phyloP scores from a whole-genome alignment of 2,888 invertebrate genomes.

The Luperina nickerlii region DNA sequence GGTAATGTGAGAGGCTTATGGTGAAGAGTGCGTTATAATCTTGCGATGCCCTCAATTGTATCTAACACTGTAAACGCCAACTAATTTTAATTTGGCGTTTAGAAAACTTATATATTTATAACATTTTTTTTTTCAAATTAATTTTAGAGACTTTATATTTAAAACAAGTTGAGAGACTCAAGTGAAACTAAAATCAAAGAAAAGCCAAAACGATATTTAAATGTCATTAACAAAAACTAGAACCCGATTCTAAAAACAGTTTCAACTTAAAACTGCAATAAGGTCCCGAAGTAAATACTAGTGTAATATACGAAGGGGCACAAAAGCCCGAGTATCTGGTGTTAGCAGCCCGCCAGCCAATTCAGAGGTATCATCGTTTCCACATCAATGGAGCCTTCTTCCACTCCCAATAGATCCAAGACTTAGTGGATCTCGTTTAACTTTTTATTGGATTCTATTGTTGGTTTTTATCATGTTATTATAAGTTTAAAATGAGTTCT shows the following conservation, averaged over 20 bases:
- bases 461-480: slow-evolving; percentile 36
- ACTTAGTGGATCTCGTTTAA: slow-evolving; percentile 57
- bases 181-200: not conserved
- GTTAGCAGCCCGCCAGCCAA: slow-evolving; percentile 57
- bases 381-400: slow-evolving; percentile 63
- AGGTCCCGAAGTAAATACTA: slow-evolving; percentile 46
- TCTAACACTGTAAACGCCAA: not conserved
- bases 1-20: slow-evolving; percentile 14
- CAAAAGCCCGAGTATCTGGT: slow-evolving; percentile 56
- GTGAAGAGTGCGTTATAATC: slow-evolving; percentile 12
- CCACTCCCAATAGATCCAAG: slow-evolving; percentile 44
- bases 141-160: not conserved
- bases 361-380: slow-evolving; percentile 63
- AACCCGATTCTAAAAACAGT: not conserved
- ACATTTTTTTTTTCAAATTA: not conserved
- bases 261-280: slow-evolving; percentile 43
- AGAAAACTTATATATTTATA: not conserved
- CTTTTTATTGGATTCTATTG: slow-evolving; percentile 54
- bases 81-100: not conserved
- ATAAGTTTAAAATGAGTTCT: slow-evolving; percentile 40
- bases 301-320: slow-evolving; percentile 45
- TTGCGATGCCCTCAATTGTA: slow-evolving; percentile 2
- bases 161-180: not conserved
- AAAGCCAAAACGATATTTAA: not conserved
- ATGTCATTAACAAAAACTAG: not conserved